phyloP scores from a whole-genome alignment of 2,888 invertebrate genomes.

The Catocala fraxini region DNA sequence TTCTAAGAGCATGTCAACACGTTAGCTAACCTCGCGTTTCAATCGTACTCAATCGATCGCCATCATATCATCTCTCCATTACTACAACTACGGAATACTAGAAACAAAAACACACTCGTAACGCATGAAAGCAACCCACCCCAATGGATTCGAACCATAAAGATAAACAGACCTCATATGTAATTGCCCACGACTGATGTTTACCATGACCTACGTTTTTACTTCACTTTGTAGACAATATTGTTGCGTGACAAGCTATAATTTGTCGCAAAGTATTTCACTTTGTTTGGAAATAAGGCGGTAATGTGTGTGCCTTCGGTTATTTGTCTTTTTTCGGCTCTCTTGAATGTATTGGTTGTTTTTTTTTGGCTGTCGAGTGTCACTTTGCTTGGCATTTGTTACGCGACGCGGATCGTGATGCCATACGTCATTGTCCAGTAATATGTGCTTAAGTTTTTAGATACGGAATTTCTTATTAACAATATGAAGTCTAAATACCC shows the following conservation, averaged over 20 bases:
- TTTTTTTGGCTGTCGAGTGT: neutral
- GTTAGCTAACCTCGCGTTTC: too few species aligned
- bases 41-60: too few species aligned
- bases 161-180: neutral
- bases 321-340: slow-evolving; percentile 1
- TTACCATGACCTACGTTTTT: slow-evolving; percentile 21
- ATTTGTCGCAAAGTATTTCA: slow-evolving; percentile 19
- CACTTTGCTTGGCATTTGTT: too few species aligned
- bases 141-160: neutral
- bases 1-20: too few species aligned
- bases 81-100: too few species aligned
- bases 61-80: too few species aligned
- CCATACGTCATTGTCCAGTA: too few species aligned
- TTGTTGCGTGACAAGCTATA: slow-evolving; percentile 16
- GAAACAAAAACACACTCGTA: too few species aligned
- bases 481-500: too few species aligned
- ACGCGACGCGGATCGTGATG: too few species aligned
- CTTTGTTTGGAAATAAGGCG: slow-evolving; percentile 10
- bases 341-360: slow-evolving; percentile 1
- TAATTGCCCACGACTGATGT: slow-evolving; percentile 28
- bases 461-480: too few species aligned
- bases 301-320: slow-evolving; percentile 1
- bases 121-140: neutral
- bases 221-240: slow-evolving; percentile 14
- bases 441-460: too few species aligned